These are phyloP conservation scores for Echeneis naucrates DNA, from an alignment of 2,797 vertebrate genomes.

Conservation along the genomic window DNA sequence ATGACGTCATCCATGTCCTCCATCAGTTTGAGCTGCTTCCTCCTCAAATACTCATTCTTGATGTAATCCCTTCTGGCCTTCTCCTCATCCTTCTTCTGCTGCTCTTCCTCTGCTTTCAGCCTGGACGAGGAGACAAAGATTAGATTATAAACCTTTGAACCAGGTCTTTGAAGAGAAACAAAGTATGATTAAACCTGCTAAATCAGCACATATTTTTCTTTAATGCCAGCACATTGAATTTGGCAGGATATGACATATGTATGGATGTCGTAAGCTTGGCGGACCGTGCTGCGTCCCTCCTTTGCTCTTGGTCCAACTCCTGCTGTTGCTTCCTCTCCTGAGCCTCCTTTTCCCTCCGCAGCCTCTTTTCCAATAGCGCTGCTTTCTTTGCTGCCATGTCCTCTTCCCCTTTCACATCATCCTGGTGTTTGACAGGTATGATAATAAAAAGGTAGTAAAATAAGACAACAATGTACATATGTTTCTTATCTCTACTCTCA, in stretches of 20 bases:
- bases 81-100: slow-evolving; percentile 94
- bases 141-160: background rate
- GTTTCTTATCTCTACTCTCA: background rate
- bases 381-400: slow-evolving; percentile 96
- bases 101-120: slow-evolving; percentile 94
- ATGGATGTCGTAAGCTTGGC: slow-evolving; percentile 6
- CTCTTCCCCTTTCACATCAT: slow-evolving; percentile 94
- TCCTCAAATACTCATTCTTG: slow-evolving; percentile 93
- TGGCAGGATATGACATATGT: background rate
- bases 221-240: background rate
- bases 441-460: background rate
- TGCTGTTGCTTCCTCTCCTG: slow-evolving; percentile 92
- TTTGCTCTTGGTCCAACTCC: slow-evolving; percentile 93
- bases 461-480: background rate
- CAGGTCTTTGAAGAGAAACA: background rate
- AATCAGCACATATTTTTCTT: background rate
- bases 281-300: slow-evolving; percentile 92
- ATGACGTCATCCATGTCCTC: slow-evolving; percentile 94
- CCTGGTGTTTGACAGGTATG: slow-evolving; percentile 79
- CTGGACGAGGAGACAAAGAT: slow-evolving; percentile 70
- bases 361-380: slow-evolving; percentile 93
- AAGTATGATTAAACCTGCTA: background rate
- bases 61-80: slow-evolving; percentile 92
- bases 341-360: slow-evolving; percentile 92
- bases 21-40: slow-evolving; percentile 96